Conservation (phyloP, 1,140 invertebrate species). For the Drosophila tropicalis region DNA sequence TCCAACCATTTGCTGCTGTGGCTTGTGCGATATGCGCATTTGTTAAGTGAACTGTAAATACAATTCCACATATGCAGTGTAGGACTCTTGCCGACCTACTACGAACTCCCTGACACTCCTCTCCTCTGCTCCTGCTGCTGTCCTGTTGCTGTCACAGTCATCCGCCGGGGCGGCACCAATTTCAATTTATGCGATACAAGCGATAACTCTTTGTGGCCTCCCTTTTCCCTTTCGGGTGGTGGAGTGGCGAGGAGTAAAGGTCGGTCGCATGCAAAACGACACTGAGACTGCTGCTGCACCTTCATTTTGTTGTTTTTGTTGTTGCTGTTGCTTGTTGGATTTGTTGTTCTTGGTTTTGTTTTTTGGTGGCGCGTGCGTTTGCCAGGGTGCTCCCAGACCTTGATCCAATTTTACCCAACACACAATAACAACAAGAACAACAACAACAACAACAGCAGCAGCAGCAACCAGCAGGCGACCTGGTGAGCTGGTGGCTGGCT, state of each 20-base stretch:
- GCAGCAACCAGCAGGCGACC: constrained; percentile 35
- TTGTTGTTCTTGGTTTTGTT: constrained; percentile 10
- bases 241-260: no score
- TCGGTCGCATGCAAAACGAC: constrained; percentile 43
- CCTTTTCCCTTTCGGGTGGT: background rate
- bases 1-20: constrained; percentile 41
- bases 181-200: constrained; percentile 66
- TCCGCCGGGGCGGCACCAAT: constrained; percentile 42
- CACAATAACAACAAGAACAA: constrained; percentile 17
- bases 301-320: constrained; percentile 6
- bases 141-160: background rate
- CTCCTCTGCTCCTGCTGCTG: background rate
- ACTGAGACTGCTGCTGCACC: constrained; percentile 42
- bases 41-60: constrained; percentile 72
- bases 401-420: constrained; percentile 71
- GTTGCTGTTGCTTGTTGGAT: background rate
- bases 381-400: constrained; percentile 35
- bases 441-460: constrained; percentile 1
- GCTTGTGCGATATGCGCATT: constrained; percentile 58
- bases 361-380: constrained; percentile 37
- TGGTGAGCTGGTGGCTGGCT: background rate
- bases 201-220: constrained; percentile 60
- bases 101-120: background rate
- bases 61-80: constrained; percentile 58
- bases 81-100: constrained; percentile 28